Conservation (phyloP, 2,888 invertebrate species). For the Syrista parreyssii region DNA sequence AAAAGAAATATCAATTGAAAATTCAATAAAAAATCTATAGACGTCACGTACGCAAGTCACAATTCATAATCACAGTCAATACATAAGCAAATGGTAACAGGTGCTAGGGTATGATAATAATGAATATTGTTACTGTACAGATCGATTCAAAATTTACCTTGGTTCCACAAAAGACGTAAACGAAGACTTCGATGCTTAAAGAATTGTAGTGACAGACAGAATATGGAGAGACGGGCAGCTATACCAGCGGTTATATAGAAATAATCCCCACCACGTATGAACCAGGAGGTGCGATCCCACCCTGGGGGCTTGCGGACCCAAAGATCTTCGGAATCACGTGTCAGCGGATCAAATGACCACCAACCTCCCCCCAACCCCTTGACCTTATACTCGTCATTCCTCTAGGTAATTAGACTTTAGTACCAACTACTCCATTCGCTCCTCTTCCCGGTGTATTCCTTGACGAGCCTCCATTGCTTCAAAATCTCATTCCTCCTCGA, state of each 20-base stretch:
- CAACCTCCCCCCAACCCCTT: not conserved
- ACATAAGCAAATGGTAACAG: not conserved
- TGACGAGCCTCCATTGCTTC: not conserved
- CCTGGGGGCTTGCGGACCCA: conserved; percentile 23
- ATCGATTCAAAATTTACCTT: conserved; percentile 36
- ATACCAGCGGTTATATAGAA: conserved; percentile 62
- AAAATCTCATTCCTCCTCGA: not conserved
- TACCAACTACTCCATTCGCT: not conserved
- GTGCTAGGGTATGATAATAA: not conserved
- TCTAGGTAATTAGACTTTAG: not conserved
- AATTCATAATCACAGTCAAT: not conserved
- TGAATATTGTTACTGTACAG: not conserved
- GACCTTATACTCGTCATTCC: not conserved
- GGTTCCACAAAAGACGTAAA: conserved; percentile 21
- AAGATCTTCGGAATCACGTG: not conserved
- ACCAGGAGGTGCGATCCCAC: conserved; percentile 43
- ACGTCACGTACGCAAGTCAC: conserved; percentile 6
- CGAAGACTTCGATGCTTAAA: conserved; percentile 30
- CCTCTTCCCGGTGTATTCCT: not conserved
- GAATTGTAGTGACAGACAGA: conserved; percentile 47
- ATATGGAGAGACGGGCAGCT: conserved; percentile 59
- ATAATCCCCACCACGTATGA: conserved; percentile 50
- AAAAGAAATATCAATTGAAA: not conserved
- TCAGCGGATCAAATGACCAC: not conserved
- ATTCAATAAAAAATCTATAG: not conserved